Evolutionary conservation across 1,140 invertebrate species (phyloP).

Genomic region (Drosophila nannoptera): DNA sequence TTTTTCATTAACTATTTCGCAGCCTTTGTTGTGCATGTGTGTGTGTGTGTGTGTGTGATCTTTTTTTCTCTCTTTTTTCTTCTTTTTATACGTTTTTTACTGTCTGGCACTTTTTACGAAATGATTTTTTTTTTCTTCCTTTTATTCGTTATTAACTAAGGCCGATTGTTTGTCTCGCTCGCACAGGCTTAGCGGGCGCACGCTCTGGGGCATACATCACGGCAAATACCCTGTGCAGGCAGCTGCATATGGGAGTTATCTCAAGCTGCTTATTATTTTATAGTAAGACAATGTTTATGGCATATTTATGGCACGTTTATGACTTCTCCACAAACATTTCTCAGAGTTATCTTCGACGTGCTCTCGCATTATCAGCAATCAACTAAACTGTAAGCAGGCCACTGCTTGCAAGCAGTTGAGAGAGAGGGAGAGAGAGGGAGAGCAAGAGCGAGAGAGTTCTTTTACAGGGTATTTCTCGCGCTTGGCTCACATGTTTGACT

Average conservation of each 20-base stretch:
- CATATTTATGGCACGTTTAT: no score
- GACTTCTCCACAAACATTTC: no score
- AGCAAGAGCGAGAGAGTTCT: no score
- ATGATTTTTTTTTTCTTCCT: conserved; percentile 8
- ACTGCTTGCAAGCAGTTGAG: neutral
- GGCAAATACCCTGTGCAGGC: conserved; percentile 10
- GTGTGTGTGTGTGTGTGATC: neutral
- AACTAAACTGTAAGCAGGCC: no score
- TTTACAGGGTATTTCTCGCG: conserved; percentile 7
- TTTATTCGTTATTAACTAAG: neutral
- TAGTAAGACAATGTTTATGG: no score
- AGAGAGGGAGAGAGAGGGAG: no score
- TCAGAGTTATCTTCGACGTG: neutral
- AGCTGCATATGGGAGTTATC: no score
- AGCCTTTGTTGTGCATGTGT: conserved; percentile 47
- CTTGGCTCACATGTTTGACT: neutral
- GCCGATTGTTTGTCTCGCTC: conserved; percentile 4
- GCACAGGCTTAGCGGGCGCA: conserved; percentile 3
- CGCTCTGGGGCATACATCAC: conserved; percentile 7
- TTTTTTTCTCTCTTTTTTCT: conserved; percentile 26
- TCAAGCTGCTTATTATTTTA: no score
- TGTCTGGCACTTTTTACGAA: conserved; percentile 28
- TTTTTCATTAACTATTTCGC: conserved; percentile 74
- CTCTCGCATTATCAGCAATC: no score
- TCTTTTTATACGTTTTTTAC: conserved; percentile 37